A percentile compares a stretch with the other conserved stretches of the same genome.
These are phyloP conservation scores for Pipistrellus kuhlii DNA, from an alignment of 2,797 vertebrate species.

Conservation along the genomic window DNA sequence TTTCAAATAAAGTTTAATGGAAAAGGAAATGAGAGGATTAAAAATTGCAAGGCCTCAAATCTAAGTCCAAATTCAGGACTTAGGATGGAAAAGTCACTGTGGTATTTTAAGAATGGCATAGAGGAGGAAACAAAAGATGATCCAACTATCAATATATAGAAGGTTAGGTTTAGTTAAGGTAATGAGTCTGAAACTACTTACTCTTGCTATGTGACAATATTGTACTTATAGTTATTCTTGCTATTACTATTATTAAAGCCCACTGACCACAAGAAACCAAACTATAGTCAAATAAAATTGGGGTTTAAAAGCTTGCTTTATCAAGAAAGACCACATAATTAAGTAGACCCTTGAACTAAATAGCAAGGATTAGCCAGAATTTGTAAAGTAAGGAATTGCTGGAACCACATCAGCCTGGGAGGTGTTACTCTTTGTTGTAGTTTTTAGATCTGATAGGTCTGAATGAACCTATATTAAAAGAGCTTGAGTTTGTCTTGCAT, in stretches of 20 bases:
- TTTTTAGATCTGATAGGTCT: neutral
- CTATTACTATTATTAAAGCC: neutral
- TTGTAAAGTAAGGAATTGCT: slow-evolving; percentile 11
- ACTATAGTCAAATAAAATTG: neutral
- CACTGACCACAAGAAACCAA: neutral
- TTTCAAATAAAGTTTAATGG: neutral
- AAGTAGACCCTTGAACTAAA: neutral
- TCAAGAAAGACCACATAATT: neutral
- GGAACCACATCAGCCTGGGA: neutral
- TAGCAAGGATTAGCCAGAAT: neutral
- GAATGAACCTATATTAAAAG: neutral
- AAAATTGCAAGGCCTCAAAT: neutral
- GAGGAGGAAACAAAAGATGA: neutral
- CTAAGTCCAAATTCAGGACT: neutral
- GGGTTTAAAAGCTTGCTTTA: neutral
- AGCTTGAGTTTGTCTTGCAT: neutral
- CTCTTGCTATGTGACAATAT: neutral
- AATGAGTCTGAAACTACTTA: neutral
- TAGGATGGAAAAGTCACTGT: neutral
- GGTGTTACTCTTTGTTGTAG: neutral
- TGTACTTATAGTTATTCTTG: neutral
- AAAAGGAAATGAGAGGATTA: neutral
- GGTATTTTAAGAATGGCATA: neutral
- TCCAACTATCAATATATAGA: neutral
- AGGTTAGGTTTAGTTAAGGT: neutral